Conservation (phyloP, 92 coral and sea anemone species). For the Porites evermanni region DNA sequence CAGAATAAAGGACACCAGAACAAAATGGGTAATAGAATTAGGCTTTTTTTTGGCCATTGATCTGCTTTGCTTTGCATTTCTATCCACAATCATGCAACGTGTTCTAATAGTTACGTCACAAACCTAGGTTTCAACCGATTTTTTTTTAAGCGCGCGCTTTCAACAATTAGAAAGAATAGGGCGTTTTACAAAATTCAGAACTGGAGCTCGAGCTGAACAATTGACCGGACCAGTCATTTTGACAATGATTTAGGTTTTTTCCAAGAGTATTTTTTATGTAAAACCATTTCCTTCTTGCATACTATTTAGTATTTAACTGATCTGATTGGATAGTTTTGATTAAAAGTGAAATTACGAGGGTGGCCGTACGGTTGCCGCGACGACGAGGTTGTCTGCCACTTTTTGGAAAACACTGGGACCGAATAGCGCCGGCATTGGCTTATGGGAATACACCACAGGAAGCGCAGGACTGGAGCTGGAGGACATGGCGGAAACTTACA, state of each 20-base stretch:
- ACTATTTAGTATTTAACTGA: too few relatives aligned
- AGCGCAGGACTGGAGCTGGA: slow-evolving; percentile 34
- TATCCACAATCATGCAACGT: neutral
- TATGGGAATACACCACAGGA: slow-evolving; percentile 12
- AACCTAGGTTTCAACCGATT: neutral
- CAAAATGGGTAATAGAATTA: neutral
- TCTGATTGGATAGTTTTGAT: too few relatives aligned
- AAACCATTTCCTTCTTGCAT: too few relatives aligned
- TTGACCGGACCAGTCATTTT: too few relatives aligned
- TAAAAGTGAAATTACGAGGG: too few relatives aligned
- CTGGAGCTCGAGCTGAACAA: too few relatives aligned
- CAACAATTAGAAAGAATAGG: too few relatives aligned
- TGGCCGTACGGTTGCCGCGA: neutral
- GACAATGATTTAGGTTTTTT: too few relatives aligned
- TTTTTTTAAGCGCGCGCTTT: neutral
- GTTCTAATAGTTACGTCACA: neutral
- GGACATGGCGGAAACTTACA: neutral
- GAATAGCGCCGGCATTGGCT: neutral
- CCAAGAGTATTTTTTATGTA: too few relatives aligned
- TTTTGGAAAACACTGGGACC: neutral
- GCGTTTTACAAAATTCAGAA: too few relatives aligned
- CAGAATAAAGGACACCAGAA: neutral
- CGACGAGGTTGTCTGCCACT: neutral
- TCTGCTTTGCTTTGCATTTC: too few relatives aligned
- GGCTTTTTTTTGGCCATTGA: slow-evolving; percentile 9